Evolutionary conservation across 1,140 invertebrate genomes (phyloP), one percentile per base, ranked within the genome.

Genomic region (Drosophila orena): DNA sequence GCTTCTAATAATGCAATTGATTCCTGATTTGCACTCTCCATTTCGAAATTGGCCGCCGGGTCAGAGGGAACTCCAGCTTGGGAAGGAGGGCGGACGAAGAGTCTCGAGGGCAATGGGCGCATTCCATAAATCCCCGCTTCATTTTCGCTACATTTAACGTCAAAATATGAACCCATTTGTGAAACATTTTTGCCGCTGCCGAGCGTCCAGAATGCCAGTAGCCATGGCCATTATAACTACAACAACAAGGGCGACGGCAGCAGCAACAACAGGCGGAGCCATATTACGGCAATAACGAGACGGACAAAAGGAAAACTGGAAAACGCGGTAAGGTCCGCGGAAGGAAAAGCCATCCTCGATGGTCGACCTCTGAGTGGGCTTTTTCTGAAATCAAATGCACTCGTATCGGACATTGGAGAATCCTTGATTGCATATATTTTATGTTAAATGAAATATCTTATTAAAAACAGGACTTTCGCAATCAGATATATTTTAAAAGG

Each of bases 71-170:
- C 40, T 17, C 17, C 17, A 17, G 17, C 1, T 5, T 11, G 15
- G 42, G 27, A 15, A 74, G 42, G 20, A 54, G 30, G 8, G 8
- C 8, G 11, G 66, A 15, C 30, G 35, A 38, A 49, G 10, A 15
- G 38, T 30, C 59, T 64, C 77, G 68, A 81, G 84, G 84, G 84
- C 77, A 88, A 89, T 77, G 68, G 74, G 84, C 84, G 59, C 84
- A 80, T 89, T 89, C 73, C 85, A 89, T 89, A 89, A 89, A 89
- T 89, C 84, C 65, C 72, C 47, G 77, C 84, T 90, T 89, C 85
- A 89, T 89, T 89, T 90, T 89, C 85, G 84, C 85, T 89, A 89
- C 84, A 89, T 90, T 89, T 80, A 89, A 90, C 84, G 85, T 80
- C 85, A 78, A 89, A 89, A 90, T 89, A 89, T 89, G 85, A 89